phyloP scores from a whole-genome alignment of 1,140 invertebrate species.

The Manduca sexta region DNA sequence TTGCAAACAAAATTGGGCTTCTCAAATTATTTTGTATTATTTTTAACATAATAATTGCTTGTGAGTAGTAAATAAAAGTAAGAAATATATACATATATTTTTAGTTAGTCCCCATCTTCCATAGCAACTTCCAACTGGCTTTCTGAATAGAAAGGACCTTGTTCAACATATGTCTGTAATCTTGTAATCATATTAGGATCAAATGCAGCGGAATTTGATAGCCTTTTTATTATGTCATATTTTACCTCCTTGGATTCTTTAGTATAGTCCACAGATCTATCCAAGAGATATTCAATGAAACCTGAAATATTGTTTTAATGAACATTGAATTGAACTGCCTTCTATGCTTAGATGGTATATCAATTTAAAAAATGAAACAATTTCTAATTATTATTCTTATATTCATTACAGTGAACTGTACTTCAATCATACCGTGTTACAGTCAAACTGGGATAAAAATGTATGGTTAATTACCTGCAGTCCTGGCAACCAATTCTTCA shows the following conservation, averaged over 20 bases:
- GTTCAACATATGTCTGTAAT: slow-evolving; percentile 78
- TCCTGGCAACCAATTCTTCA: slow-evolving; percentile 73
- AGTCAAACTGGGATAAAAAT: too few relatives aligned
- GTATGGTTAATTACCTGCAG: slow-evolving; percentile 62
- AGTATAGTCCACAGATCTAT: slow-evolving; percentile 78
- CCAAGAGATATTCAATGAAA: slow-evolving; percentile 83
- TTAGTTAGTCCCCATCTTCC: slow-evolving; percentile 72
- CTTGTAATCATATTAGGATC: slow-evolving; percentile 75
- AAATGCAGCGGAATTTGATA: slow-evolving; percentile 80
- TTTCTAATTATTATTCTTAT: too few relatives aligned
- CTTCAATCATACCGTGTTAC: too few relatives aligned
- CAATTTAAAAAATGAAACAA: too few relatives aligned
- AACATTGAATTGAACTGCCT: too few relatives aligned
- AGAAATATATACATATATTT: not conserved
- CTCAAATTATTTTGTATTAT: too few relatives aligned
- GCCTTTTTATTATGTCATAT: slow-evolving; percentile 79
- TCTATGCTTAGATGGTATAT: too few relatives aligned
- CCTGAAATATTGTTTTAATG: slow-evolving; percentile 57
- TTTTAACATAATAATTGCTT: too few relatives aligned
- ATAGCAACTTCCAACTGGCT: slow-evolving; percentile 79
- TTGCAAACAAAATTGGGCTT: too few relatives aligned
- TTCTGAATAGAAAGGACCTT: slow-evolving; percentile 83
- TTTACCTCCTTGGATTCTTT: slow-evolving; percentile 84
- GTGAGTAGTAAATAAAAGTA: not conserved
- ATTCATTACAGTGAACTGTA: too few relatives aligned